Evolutionary conservation across 2,888 invertebrate genomes (phyloP).

Genomic region (Byasa hedistus): DNA sequence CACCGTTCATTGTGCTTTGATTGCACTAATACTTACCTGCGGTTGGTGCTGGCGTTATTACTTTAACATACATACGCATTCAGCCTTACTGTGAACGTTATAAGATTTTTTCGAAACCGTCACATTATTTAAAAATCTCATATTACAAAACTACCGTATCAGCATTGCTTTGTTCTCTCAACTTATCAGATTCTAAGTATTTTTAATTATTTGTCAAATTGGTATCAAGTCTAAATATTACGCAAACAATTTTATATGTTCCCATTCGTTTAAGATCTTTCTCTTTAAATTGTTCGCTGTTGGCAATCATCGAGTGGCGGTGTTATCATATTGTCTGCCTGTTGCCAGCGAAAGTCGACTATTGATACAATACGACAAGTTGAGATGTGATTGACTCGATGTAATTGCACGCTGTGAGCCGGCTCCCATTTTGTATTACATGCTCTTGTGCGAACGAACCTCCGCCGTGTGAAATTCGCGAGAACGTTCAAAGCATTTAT

Average conservation of each 20-base stretch:
- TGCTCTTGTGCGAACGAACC: conserved; percentile 10
- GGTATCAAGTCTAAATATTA: too few species aligned
- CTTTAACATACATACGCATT: conserved; percentile 1
- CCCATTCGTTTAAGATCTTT: background rate
- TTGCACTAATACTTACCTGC: conserved; percentile 31
- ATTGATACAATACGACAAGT: conserved; percentile 42
- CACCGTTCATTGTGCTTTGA: conserved; percentile 34
- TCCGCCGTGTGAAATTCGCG: background rate
- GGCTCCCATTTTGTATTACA: conserved; percentile 17
- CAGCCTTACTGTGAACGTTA: background rate
- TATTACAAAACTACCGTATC: too few species aligned
- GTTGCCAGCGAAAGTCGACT: conserved; percentile 54
- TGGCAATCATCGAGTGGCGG: conserved; percentile 23
- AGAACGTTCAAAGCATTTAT: background rate
- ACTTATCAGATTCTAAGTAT: too few species aligned
- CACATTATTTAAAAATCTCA: too few species aligned
- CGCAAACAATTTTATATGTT: too few species aligned
- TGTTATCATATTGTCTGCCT: conserved; percentile 35
- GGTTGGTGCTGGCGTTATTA: conserved; percentile 7
- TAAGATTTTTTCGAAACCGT: background rate
- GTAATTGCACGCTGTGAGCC: conserved; percentile 9
- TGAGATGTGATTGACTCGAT: conserved; percentile 27
- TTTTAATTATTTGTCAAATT: too few species aligned
- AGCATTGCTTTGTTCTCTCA: too few species aligned
- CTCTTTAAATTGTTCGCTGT: background rate